Conservation (phyloP, 1,140 invertebrate genomes). For the Zaprionus africanus region DNA sequence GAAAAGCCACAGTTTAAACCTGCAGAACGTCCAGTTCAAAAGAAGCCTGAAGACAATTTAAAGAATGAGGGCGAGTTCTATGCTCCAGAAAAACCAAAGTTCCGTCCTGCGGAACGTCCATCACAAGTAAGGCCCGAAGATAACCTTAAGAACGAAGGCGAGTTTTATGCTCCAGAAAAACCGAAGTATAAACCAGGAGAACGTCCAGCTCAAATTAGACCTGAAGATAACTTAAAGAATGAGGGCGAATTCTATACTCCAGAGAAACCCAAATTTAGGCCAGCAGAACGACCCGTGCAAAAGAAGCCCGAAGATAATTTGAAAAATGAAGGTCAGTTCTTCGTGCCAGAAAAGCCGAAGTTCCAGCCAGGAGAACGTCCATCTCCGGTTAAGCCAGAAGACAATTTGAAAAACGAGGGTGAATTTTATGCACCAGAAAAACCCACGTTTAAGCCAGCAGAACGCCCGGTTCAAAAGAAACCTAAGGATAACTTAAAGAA, state of each 20-base stretch:
- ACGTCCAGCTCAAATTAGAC: conserved; percentile 34
- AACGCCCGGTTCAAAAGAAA: conserved; percentile 86
- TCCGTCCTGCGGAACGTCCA: conserved; percentile 70
- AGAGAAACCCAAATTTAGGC: conserved; percentile 80
- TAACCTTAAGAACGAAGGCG: conserved; percentile 84
- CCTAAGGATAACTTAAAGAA: conserved; percentile 86
- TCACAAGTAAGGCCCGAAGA: conserved; percentile 85
- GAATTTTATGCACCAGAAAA: conserved; percentile 86
- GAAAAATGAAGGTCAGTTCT: conserved; percentile 85
- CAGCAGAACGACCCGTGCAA: conserved; percentile 86
- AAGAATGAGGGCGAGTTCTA: conserved; percentile 87
- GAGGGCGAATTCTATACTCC: conserved; percentile 62
- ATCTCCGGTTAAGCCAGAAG: conserved; percentile 83
- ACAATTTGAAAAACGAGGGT: conserved; percentile 85
- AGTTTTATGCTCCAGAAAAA: conserved; percentile 41
- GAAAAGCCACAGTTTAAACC: conserved; percentile 80
- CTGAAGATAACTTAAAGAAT: conserved; percentile 42
- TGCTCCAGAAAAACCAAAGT: conserved; percentile 74
- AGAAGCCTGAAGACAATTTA: conserved; percentile 81
- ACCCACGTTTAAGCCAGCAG: conserved; percentile 84
- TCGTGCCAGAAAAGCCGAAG: conserved; percentile 71
- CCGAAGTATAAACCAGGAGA: conserved; percentile 84
- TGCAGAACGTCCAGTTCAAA: conserved; percentile 69
- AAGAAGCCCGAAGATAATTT: conserved; percentile 87
- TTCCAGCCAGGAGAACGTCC: conserved; percentile 77